These are phyloP conservation scores for Sturnus vulgaris DNA, from an alignment of 2,113 vertebrate genomes.

Conservation along the genomic window DNA sequence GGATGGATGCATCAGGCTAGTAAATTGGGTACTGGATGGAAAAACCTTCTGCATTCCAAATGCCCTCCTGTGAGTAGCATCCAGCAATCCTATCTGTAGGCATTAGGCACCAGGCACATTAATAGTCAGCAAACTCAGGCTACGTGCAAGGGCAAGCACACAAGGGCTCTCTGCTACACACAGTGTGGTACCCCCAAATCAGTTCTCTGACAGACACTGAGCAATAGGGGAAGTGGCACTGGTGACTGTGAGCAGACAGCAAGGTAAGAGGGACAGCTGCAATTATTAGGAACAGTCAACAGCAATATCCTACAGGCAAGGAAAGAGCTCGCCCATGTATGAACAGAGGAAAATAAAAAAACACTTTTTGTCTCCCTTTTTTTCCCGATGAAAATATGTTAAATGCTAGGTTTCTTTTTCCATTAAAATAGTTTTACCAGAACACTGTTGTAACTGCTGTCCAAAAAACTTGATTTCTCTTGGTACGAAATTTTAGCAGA, in stretches of 20 bases:
- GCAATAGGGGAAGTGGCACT: background rate
- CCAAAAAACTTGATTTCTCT: background rate
- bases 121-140: background rate
- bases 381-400: background rate
- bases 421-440: background rate
- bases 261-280: background rate
- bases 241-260: background rate
- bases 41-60: background rate
- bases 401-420: background rate
- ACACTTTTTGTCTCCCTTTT: background rate
- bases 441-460: background rate
- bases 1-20: background rate
- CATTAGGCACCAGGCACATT: background rate
- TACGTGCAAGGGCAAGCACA: background rate
- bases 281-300: background rate
- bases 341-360: background rate
- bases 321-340: accelerated
- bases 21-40: background rate
- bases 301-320: background rate
- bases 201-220: background rate
- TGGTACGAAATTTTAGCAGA: background rate
- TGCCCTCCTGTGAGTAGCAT: background rate
- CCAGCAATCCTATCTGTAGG: background rate
- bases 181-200: background rate
- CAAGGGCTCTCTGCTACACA: background rate